These are phyloP conservation scores for Coptotermes formosanus DNA, from an alignment of 1,140 invertebrate genomes.

Conservation along the genomic window DNA sequence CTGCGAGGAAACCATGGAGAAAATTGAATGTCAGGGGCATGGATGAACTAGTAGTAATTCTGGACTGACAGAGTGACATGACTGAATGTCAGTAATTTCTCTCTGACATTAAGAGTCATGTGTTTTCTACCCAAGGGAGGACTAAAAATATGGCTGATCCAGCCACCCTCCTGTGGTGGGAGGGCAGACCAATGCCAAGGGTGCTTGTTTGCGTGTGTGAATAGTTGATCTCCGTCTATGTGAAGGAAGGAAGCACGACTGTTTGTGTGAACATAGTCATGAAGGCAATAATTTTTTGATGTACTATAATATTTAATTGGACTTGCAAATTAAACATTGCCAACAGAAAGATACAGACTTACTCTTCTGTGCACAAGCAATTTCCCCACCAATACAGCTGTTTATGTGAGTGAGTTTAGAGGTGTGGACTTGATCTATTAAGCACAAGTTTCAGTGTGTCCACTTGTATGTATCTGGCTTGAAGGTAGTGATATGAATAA, in stretches of 20 bases:
- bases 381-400: slow-evolving; percentile 3
- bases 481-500: slow-evolving; percentile 8
- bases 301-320: slow-evolving; percentile 23
- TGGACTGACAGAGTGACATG: slow-evolving; percentile 37
- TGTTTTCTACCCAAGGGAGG: background rate
- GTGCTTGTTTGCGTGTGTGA: slow-evolving; percentile 20
- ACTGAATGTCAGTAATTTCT: slow-evolving; percentile 2
- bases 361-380: slow-evolving; percentile 22
- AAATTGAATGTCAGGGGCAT: slow-evolving; percentile 55
- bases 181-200: background rate
- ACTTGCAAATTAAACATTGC: slow-evolving; percentile 10
- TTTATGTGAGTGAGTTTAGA: slow-evolving; percentile 16
- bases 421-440: slow-evolving; percentile 21
- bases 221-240: background rate
- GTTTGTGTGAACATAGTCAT: slow-evolving; percentile 16
- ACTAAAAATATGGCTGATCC: background rate
- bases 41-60: slow-evolving; percentile 39
- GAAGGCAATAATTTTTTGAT: slow-evolving; percentile 31
- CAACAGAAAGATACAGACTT: slow-evolving; percentile 5
- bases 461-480: slow-evolving; percentile 17
- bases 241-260: background rate
- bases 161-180: background rate
- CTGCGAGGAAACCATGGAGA: slow-evolving; percentile 89
- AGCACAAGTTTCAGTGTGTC: slow-evolving; percentile 13
- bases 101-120: background rate